Conservation (phyloP, 2,113 vertebrate species). For the Peromyscus californicus region DNA sequence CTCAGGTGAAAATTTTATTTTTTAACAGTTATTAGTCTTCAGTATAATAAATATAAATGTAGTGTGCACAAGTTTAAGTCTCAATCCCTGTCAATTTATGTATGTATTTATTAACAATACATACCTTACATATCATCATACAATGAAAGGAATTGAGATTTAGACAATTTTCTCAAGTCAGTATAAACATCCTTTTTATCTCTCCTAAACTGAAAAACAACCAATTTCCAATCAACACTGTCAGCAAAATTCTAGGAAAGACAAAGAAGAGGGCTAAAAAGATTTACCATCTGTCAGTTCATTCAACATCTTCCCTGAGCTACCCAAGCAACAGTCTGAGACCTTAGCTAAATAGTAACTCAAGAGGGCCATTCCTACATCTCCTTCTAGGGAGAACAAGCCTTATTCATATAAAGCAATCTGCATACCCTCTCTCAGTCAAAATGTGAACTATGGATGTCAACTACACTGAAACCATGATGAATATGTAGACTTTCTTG, state of each 20-base stretch:
- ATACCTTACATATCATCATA: not conserved
- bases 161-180: constrained; percentile 21
- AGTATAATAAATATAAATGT: constrained; percentile 1
- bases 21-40: not conserved
- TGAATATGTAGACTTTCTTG: not conserved
- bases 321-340: not conserved
- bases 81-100: not conserved
- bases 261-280: constrained; percentile 7
- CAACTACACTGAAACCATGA: not conserved
- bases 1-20: constrained; percentile 36
- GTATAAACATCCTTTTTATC: not conserved
- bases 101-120: not conserved
- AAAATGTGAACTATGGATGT: not conserved
- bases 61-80: constrained; percentile 4
- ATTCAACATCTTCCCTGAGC: not conserved
- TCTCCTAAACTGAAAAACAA: not conserved
- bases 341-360: constrained; percentile 3
- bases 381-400: not conserved
- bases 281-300: not conserved
- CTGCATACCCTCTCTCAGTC: not conserved
- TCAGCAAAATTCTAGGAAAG: not conserved
- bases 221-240: not conserved
- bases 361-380: not conserved
- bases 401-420: not conserved
- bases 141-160: constrained; percentile 37